Conservation (phyloP, 1,140 invertebrate species). For the Achroia grisella region DNA sequence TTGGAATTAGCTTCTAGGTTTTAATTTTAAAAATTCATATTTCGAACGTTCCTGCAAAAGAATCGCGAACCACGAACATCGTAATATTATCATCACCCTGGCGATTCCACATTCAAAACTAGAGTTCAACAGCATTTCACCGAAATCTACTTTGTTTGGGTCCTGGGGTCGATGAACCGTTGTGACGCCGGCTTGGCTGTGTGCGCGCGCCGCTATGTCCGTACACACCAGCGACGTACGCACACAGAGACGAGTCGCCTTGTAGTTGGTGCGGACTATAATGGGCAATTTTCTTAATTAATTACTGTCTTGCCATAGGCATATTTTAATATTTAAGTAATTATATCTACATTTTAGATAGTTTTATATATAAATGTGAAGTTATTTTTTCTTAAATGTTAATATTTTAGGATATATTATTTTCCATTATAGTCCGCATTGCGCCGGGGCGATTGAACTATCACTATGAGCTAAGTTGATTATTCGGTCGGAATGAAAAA, state of each 20-base stretch:
- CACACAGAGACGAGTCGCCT: slow-evolving; percentile 22
- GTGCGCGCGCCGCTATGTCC: slow-evolving; percentile 44
- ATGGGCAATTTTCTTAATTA: slow-evolving; percentile 51
- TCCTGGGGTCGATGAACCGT: slow-evolving; percentile 57
- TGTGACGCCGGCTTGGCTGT: slow-evolving; percentile 43
- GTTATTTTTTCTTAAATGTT: slow-evolving; percentile 26
- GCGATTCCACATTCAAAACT: slow-evolving; percentile 34
- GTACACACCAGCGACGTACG: slow-evolving; percentile 42
- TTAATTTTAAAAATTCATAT: too few species aligned
- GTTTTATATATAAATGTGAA: slow-evolving; percentile 1
- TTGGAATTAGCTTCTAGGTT: too few species aligned
- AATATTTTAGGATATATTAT: slow-evolving; percentile 27
- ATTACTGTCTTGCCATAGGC: slow-evolving; percentile 39
- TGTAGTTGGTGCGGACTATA: slow-evolving; percentile 2
- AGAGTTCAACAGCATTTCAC: slow-evolving; percentile 71
- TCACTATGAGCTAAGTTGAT: slow-evolving; percentile 63
- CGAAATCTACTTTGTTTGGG: slow-evolving; percentile 72
- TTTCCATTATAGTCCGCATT: slow-evolving; percentile 12
- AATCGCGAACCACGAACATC: slow-evolving; percentile 19
- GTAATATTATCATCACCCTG: neutral
- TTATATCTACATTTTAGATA: slow-evolving; percentile 12
- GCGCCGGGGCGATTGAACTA: slow-evolving; percentile 58
- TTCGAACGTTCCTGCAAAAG: slow-evolving; percentile 24
- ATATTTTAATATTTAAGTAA: slow-evolving; percentile 24
- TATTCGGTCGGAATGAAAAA: slow-evolving; percentile 67